Evolutionary conservation across 2,113 vertebrate species (phyloP).

Genomic region (Caranx melampygus): DNA sequence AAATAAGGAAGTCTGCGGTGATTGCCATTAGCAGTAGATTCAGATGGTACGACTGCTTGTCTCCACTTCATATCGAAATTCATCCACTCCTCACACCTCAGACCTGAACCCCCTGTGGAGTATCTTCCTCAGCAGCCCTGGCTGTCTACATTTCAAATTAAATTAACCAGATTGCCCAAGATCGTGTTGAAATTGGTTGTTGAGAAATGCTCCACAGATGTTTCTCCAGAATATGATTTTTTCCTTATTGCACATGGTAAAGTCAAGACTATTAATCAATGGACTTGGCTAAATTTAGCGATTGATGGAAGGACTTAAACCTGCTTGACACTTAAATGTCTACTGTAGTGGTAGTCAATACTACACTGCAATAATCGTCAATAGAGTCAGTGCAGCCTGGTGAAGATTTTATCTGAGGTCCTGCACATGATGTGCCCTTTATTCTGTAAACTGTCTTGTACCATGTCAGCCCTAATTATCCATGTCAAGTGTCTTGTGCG

Average conservation of each 20-base stretch:
- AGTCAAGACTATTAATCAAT: background rate
- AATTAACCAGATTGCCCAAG: background rate
- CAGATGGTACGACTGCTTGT: constrained; percentile 15
- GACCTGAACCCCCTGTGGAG: background rate
- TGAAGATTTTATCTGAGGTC: constrained; percentile 28
- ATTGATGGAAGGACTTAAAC: constrained; percentile 4
- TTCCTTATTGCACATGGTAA: constrained; percentile 2
- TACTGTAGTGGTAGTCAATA: background rate
- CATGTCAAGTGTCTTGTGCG: constrained; percentile 34
- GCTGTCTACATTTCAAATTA: constrained; percentile 18
- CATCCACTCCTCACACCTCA: background rate
- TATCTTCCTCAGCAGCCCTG: background rate
- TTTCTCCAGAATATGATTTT: background rate
- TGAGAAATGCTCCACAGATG: background rate
- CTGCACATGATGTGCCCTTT: constrained; percentile 28
- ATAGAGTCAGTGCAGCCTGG: background rate
- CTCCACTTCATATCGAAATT: background rate
- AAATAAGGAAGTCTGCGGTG: constrained; percentile 17
- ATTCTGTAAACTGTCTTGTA: constrained; percentile 31
- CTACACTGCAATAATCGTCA: background rate
- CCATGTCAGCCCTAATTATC: constrained; percentile 51
- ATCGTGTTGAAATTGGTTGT: background rate
- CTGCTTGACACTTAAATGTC: background rate
- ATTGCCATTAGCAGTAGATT: constrained; percentile 34
- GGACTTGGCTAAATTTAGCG: constrained; percentile 5